These are phyloP conservation scores for Aphidius ervi DNA, from an alignment of 1,140 invertebrate species.

Conservation along the genomic window DNA sequence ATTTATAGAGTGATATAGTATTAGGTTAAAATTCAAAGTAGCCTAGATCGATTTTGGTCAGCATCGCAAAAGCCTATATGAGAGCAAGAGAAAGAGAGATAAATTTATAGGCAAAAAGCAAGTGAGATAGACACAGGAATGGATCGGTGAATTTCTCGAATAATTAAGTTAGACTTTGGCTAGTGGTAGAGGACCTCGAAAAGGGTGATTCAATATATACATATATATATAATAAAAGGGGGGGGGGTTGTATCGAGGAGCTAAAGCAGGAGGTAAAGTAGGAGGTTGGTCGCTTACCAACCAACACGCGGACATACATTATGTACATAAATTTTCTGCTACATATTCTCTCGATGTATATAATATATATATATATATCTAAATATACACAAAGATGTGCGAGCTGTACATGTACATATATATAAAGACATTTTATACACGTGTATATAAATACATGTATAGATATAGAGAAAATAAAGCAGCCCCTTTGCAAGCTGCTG, in stretches of 20 bases:
- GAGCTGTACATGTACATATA: too few species aligned
- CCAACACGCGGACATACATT: conserved; percentile 50
- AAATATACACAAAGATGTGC: too few species aligned
- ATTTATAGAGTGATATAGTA: too few species aligned
- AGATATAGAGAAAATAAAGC: too few species aligned
- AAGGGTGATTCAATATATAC: not conserved
- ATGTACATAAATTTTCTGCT: conserved; percentile 35
- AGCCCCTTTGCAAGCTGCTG: too few species aligned
- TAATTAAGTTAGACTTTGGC: conserved; percentile 53
- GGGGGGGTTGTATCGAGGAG: too few species aligned
- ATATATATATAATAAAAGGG: too few species aligned
- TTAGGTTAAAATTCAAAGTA: too few species aligned
- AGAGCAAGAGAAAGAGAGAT: conserved; percentile 16
- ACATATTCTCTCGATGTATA: conserved; percentile 27
- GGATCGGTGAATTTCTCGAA: conserved; percentile 54
- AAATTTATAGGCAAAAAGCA: conserved; percentile 20
- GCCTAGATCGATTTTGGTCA: conserved; percentile 34
- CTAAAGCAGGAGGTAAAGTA: not conserved
- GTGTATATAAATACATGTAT: too few species aligned
- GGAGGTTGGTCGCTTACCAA: conserved; percentile 46
- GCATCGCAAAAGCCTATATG: conserved; percentile 15
- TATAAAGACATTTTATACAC: too few species aligned
- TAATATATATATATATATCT: too few species aligned
- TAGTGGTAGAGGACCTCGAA: conserved; percentile 27
- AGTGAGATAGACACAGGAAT: conserved; percentile 40